These are phyloP conservation scores for Trichechus manatus DNA, from an alignment of 2,113 vertebrate species.

Conservation along the genomic window DNA sequence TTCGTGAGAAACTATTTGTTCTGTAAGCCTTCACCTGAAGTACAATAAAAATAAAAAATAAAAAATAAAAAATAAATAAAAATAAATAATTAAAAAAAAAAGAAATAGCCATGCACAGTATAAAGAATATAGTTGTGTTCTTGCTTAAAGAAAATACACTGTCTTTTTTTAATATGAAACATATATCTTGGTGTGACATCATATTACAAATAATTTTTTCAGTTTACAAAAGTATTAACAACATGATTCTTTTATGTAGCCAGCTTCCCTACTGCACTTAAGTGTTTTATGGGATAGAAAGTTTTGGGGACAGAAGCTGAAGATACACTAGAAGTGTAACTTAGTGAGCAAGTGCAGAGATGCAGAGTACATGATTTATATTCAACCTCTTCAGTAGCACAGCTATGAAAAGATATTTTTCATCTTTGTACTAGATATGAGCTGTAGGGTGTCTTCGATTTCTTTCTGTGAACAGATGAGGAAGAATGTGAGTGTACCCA, in stretches of 20 bases:
- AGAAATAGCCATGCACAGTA: not conserved
- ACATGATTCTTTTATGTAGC: not conserved
- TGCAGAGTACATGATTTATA: constrained; percentile 11
- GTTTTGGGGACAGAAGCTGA: constrained; percentile 17
- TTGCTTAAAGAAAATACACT: constrained; percentile 25
- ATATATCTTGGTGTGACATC: not conserved
- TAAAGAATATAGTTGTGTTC: constrained; percentile 10
- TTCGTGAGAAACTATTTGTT: too few relatives aligned
- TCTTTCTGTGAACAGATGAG: constrained; percentile 20
- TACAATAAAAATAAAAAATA: too few relatives aligned
- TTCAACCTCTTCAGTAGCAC: not conserved
- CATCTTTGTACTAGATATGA: not conserved
- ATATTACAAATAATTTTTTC: constrained; percentile 47
- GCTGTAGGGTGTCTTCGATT: not conserved
- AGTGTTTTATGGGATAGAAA: constrained; percentile 22
- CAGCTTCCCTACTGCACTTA: not conserved
- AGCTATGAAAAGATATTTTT: constrained; percentile 17
- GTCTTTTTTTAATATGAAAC: constrained; percentile 20
- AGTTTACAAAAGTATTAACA: constrained; percentile 23
- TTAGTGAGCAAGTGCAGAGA: constrained; percentile 12
- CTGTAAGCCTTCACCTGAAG: too few relatives aligned
- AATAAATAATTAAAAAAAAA: too few relatives aligned
- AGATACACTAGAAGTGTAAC: constrained; percentile 45
- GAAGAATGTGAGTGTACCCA: not conserved
- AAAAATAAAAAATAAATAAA: too few relatives aligned